phyloP scores from a whole-genome alignment of 2,113 vertebrate species.

The Neoarius graeffei region DNA sequence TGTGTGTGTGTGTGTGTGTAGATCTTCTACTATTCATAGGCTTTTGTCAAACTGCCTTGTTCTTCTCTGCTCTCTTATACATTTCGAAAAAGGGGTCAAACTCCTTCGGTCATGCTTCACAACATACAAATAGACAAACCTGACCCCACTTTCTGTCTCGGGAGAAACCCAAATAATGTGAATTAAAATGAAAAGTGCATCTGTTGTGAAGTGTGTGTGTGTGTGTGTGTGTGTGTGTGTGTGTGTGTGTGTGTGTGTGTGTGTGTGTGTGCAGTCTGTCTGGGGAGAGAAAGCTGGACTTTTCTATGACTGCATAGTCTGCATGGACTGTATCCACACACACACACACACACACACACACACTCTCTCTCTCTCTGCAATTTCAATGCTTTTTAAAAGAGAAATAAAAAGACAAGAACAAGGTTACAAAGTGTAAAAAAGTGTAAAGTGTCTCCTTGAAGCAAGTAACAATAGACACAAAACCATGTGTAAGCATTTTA shows the following conservation, averaged over 20 bases:
- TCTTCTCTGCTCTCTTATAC: slow-evolving; percentile 7
- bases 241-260: not conserved
- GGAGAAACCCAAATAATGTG: slow-evolving; percentile 13
- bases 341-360: too few relatives aligned
- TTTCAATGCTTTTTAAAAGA: not conserved
- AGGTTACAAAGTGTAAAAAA: not conserved
- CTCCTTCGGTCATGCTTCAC: not conserved
- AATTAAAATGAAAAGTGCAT: slow-evolving; percentile 18
- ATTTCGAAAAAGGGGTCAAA: slow-evolving; percentile 32
- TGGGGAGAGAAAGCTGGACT: slow-evolving; percentile 4
- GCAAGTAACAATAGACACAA: not conserved
- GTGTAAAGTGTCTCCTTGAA: not conserved
- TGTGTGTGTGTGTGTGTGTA: slow-evolving; percentile 6
- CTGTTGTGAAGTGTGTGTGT: slow-evolving; percentile 12
- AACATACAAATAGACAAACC: slow-evolving; percentile 23
- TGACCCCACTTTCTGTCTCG: not conserved
- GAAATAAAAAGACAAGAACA: not conserved
- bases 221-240: too few relatives aligned
- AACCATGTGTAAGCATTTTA: not conserved
- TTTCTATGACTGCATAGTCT: slow-evolving; percentile 8
- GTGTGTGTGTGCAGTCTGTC: slow-evolving; percentile 6
- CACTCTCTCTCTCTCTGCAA: too few relatives aligned
- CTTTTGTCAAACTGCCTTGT: slow-evolving; percentile 17
- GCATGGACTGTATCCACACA: not conserved
- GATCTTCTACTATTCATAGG: slow-evolving; percentile 22